phyloP scores from a whole-genome alignment of 2,888 invertebrate genomes.

The Polietes domitor region DNA sequence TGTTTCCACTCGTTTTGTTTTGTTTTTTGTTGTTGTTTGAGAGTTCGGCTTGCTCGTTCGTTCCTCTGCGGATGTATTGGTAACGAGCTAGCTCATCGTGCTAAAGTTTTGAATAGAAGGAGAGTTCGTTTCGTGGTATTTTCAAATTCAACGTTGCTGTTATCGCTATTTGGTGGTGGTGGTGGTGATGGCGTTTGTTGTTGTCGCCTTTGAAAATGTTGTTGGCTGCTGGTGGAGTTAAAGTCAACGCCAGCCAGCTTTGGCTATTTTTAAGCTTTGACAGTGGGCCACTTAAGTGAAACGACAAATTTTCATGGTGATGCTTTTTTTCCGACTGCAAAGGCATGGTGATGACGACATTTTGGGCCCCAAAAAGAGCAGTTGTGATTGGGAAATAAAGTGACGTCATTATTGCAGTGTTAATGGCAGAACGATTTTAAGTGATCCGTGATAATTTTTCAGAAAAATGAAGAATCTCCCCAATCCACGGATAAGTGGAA shows the following conservation, averaged over 20 bases:
- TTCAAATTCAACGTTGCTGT: neutral
- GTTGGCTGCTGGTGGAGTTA: neutral
- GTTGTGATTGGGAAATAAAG: too few relatives aligned
- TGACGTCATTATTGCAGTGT: too few relatives aligned
- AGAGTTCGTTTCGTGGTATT: conserved; percentile 16
- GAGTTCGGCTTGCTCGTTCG: neutral
- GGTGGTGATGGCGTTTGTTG: neutral
- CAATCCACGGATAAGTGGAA: too few relatives aligned
- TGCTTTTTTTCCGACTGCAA: too few relatives aligned
- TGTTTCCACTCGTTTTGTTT: neutral
- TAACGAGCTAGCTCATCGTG: neutral
- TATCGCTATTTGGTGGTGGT: neutral
- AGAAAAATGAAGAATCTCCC: too few relatives aligned
- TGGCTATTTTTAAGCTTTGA: neutral
- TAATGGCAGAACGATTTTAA: too few relatives aligned
- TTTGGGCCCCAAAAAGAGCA: too few relatives aligned
- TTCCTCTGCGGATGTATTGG: too few relatives aligned
- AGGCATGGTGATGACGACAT: too few relatives aligned
- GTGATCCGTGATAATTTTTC: too few relatives aligned
- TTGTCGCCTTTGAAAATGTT: neutral
- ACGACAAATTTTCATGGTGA: neutral
- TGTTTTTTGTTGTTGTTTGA: too few relatives aligned
- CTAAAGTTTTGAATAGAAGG: neutral
- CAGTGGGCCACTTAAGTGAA: neutral
- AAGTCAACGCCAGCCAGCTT: neutral